Base-by-base conservation (phyloP, 2,113 vertebrate genomes). In the Pangasianodon gigas region DNA sequence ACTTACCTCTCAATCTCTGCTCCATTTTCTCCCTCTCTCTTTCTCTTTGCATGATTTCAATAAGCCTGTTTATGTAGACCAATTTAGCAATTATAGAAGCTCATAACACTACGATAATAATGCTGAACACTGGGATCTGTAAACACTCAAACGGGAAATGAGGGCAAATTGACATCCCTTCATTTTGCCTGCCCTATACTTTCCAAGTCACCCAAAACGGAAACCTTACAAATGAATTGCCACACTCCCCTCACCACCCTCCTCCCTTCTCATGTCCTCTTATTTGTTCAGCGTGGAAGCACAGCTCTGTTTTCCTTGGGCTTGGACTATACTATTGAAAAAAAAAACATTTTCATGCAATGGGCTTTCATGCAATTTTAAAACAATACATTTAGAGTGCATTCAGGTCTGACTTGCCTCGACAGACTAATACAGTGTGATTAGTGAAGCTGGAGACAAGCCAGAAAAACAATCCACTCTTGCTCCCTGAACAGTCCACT, bases 381-480 rank as follows among this genome's bases (percentile, higher is more conserved):
- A 90, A 94, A 93, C 91, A 93, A 93, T 93, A 32, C 26, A 19
- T 56, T 85, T 88, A 84, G 21, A 86, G 85, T 91, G 89, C 83
- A 90, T 87, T 89, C 92, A 93, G 91, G 92, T 84, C 83, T 79
- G 81, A 67, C 87, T 92, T 89, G 88, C 91, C 65, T 88, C 88
- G 91, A 93, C 88, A 89, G 90, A 93, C 89, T 93, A 92, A 89
- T 95, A 88, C 91, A 91, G 90, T 91, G 89, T 90, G 92, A 92
- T 93, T 93, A 90, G 51, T 19, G 44, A 29, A 60, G 69, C 1
- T 79, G 85, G 52, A 74, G 44, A 6, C 51, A 85, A 82, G 41
- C 89, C 85, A 88, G 62, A 80, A 62, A 86, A 86, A 89, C 58
- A 85, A 52, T 85, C 52, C 62, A 62, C 54, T 51, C 41, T 85